These are phyloP conservation scores for Chiridota heheva DNA, from an alignment of 35 echinoderm and acorn worm genomes.

Conservation along the genomic window DNA sequence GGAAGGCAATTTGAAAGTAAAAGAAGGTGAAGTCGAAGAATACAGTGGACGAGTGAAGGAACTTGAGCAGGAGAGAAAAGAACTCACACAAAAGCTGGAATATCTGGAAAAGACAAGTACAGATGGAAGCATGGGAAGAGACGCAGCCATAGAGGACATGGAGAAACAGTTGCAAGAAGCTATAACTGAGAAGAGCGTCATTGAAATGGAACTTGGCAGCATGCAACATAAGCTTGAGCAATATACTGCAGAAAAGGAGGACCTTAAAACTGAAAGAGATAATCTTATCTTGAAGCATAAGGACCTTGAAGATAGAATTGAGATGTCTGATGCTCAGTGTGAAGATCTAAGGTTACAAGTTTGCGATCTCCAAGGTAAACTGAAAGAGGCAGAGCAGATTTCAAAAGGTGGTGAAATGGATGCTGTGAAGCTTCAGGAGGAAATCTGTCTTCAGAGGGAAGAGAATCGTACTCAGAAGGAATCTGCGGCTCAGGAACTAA, in stretches of 20 bases:
- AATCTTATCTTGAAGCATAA: neutral
- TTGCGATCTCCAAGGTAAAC: neutral
- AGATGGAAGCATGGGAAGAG: constrained; percentile 1
- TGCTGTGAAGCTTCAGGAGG: neutral
- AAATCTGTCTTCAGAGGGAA: neutral
- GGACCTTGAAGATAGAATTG: neutral
- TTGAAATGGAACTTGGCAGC: constrained; percentile 12
- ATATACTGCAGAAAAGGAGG: neutral
- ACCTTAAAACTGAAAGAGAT: neutral
- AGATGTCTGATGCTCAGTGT: neutral
- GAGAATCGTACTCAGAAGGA: no score
- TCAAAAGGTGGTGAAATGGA: constrained; percentile 19
- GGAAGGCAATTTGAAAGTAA: neutral
- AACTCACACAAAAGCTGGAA: constrained; percentile 4
- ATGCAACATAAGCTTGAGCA: constrained; percentile 23
- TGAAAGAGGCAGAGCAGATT: constrained; percentile 9
- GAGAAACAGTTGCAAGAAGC: neutral
- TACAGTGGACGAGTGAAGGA: constrained; percentile 7
- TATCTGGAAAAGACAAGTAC: neutral
- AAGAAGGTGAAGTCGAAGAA: constrained; percentile 21
- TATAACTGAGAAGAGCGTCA: constrained; percentile 8
- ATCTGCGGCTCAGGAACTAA: no score
- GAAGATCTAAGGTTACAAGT: neutral
- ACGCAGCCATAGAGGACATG: no score
- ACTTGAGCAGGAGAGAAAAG: neutral